Conservation (phyloP, 2,888 invertebrate genomes). For the Lutraria lutraria region DNA sequence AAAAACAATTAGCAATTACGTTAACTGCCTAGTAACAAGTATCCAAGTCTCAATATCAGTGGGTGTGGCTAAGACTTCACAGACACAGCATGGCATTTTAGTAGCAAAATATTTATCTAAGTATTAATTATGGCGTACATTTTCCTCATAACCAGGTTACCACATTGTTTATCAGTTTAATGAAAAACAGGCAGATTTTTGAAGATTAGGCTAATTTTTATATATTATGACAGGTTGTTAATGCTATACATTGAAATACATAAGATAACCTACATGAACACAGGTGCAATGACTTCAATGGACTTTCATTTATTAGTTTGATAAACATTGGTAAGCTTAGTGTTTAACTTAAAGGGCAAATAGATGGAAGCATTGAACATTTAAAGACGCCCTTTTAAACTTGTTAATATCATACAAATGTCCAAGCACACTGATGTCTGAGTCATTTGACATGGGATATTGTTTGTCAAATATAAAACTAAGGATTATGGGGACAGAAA, state of each 20-base stretch:
- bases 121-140: not conserved
- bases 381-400: not conserved
- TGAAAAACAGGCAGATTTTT: conserved; percentile 39
- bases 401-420: not conserved
- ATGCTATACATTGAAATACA: not conserved
- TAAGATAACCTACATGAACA: not conserved
- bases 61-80: not conserved
- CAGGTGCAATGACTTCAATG: not conserved
- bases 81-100: not conserved
- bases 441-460: not conserved
- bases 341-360: not conserved
- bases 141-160: conserved; percentile 43
- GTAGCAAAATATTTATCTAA: conserved; percentile 8
- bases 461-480: too few species aligned
- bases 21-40: not conserved
- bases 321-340: not conserved
- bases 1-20: conserved; percentile 1
- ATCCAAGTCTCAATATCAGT: not conserved
- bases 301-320: not conserved
- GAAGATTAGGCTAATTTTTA: conserved; percentile 9
- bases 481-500: too few species aligned
- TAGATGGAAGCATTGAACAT: not conserved
- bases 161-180: conserved; percentile 26
- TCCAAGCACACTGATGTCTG: not conserved
- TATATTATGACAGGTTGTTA: conserved; percentile 15